Conservation (phyloP, 2,888 invertebrate genomes). For the Chirona hameri region DNA sequence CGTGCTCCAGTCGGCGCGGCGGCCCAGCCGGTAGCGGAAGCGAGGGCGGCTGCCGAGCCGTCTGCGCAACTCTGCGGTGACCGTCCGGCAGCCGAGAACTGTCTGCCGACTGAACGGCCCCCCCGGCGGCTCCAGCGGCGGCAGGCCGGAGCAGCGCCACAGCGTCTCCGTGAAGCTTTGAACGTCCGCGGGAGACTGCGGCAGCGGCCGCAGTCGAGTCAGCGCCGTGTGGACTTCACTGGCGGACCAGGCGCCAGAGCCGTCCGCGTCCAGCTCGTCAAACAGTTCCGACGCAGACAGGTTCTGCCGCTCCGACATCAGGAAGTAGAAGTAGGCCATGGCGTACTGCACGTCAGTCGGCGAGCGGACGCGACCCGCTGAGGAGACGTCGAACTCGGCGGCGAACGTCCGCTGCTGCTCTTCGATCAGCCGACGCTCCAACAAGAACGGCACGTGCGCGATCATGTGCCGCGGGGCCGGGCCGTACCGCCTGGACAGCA, state of each 20-base stretch:
- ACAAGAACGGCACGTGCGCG: slow-evolving; percentile 71
- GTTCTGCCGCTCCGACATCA: slow-evolving; percentile 60
- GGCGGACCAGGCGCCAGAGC: slow-evolving; percentile 71
- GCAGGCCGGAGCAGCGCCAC: slow-evolving; percentile 58
- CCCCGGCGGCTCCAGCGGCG: slow-evolving; percentile 53
- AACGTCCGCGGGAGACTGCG: slow-evolving; percentile 62
- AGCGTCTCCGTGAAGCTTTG: slow-evolving; percentile 59
- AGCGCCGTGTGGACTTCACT: slow-evolving; percentile 70
- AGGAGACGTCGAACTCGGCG: slow-evolving; percentile 60
- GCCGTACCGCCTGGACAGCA: slow-evolving; percentile 66
- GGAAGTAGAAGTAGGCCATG: slow-evolving; percentile 70
- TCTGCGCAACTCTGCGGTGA: neutral
- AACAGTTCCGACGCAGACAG: slow-evolving; percentile 60
- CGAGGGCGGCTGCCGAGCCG: neutral
- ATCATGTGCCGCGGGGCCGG: slow-evolving; percentile 67
- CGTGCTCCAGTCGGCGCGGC: slow-evolving; percentile 55
- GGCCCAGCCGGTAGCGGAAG: slow-evolving; percentile 45
- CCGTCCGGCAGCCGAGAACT: neutral
- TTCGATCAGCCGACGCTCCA: slow-evolving; percentile 62
- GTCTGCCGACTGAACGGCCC: slow-evolving; percentile 54
- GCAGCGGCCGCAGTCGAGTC: slow-evolving; percentile 63
- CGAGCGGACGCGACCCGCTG: slow-evolving; percentile 61
- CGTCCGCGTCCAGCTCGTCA: slow-evolving; percentile 68
- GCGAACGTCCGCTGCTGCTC: slow-evolving; percentile 57
- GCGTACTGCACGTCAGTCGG: slow-evolving; percentile 69